These are phyloP conservation scores for Arizona elegans DNA, from an alignment of 2,113 vertebrate species.

Conservation along the genomic window DNA sequence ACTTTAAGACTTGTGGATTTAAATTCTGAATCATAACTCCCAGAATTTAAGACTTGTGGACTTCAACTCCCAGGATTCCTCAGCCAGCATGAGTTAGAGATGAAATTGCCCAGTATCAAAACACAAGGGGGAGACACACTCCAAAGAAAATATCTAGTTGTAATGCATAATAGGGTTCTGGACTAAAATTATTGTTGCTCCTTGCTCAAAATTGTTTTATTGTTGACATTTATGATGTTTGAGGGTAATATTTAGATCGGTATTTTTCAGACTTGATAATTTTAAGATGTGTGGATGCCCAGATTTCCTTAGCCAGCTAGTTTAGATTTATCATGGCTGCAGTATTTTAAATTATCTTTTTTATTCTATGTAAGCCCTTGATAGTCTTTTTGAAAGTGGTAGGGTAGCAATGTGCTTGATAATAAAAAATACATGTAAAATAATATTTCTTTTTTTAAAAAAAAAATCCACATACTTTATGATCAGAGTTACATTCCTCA, in stretches of 20 bases:
- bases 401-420: not conserved
- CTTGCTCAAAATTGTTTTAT: not conserved
- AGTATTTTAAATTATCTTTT: not conserved
- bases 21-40: not conserved
- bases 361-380: not conserved
- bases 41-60: not conserved
- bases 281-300: not conserved
- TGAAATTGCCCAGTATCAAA: not conserved
- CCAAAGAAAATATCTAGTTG: not conserved
- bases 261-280: not conserved
- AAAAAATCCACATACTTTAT: not conserved
- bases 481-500: not conserved
- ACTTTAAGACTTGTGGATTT: not conserved
- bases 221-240: not conserved
- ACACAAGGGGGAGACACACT: constrained; percentile 31
- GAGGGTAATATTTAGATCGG: not conserved
- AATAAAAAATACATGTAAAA: not conserved
- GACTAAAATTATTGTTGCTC: not conserved
- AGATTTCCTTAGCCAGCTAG: not conserved
- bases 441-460: not conserved
- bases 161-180: not conserved
- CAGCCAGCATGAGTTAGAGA: not conserved
- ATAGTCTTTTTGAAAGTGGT: not conserved
- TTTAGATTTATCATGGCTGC: not conserved
- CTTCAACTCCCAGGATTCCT: not conserved